phyloP scores from a whole-genome alignment of 2,113 vertebrate genomes.

The Oreotrochilus melanogaster region DNA sequence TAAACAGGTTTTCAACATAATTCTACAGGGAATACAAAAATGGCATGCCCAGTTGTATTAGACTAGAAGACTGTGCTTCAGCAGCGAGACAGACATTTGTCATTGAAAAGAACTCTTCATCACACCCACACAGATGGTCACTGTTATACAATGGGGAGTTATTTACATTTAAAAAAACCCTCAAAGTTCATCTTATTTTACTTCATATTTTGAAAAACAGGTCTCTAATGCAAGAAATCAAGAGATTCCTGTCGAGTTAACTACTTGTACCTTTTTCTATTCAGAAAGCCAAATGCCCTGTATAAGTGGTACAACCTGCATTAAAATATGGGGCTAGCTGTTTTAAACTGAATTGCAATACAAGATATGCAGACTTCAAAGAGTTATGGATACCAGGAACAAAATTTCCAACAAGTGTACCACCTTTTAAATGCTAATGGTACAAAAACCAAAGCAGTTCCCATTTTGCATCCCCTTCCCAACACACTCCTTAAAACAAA shows the following conservation, averaged over 20 bases:
- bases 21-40: not conserved
- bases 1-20: not conserved
- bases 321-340: not conserved
- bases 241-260: not conserved
- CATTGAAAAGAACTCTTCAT: not conserved
- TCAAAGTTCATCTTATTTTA: not conserved
- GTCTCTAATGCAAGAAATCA: not conserved
- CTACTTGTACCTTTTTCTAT: not conserved
- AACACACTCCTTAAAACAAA: not conserved
- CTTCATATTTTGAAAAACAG: not conserved
- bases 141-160: not conserved
- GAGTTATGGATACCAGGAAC: not conserved
- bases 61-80: not conserved
- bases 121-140: fast-evolving
- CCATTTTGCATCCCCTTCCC: not conserved
- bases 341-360: not conserved
- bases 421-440: not conserved
- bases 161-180: not conserved
- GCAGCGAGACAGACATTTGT: not conserved
- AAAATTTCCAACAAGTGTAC: not conserved
- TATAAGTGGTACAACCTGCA: not conserved
- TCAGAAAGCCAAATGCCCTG: not conserved
- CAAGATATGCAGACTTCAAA: not conserved
- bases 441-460: not conserved
- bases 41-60: not conserved